These are phyloP conservation scores for Nemapogon koenigi DNA, from an alignment of 2,888 invertebrate species.

Conservation along the genomic window DNA sequence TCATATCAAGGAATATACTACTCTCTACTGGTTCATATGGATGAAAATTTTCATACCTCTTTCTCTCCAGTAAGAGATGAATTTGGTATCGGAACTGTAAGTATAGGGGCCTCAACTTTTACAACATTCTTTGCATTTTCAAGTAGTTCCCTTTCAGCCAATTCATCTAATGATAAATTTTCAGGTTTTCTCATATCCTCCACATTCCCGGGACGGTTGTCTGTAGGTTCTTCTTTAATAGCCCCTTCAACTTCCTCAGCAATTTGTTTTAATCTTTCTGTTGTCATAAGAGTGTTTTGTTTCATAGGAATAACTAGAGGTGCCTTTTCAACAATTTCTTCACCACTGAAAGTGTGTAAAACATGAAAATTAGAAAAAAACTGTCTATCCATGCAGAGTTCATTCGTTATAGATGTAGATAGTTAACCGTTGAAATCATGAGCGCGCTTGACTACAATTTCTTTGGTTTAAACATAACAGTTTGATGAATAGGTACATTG, in stretches of 20 bases:
- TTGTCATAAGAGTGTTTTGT: conserved; percentile 59
- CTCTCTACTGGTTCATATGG: too few relatives aligned
- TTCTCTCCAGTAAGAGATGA: conserved; percentile 66
- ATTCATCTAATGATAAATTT: conserved; percentile 66
- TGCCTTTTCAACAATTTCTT: conserved; percentile 51
- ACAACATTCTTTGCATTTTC: conserved; percentile 58
- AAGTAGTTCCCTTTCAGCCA: conserved; percentile 76
- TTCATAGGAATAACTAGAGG: conserved; percentile 74
- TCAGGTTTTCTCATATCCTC: conserved; percentile 44
- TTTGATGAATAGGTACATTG: too few relatives aligned
- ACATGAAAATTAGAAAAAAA: conserved; percentile 10
- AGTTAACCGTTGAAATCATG: too few relatives aligned
- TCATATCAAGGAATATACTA: too few relatives aligned
- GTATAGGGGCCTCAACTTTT: conserved; percentile 32
- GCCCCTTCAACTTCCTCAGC: conserved; percentile 54
- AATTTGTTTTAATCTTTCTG: conserved; percentile 51
- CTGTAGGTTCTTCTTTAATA: conserved; percentile 50
- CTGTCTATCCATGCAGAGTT: neutral
- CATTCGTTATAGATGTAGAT: too few relatives aligned
- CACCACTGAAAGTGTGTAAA: conserved; percentile 45
- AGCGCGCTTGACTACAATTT: too few relatives aligned
- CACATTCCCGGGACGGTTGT: conserved; percentile 30
- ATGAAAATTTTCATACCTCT: conserved; percentile 44
- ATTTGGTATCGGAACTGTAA: conserved; percentile 65
- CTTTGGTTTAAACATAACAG: too few relatives aligned